Conservation (phyloP, 2,113 vertebrate species). For the Siniperca chuatsi region DNA sequence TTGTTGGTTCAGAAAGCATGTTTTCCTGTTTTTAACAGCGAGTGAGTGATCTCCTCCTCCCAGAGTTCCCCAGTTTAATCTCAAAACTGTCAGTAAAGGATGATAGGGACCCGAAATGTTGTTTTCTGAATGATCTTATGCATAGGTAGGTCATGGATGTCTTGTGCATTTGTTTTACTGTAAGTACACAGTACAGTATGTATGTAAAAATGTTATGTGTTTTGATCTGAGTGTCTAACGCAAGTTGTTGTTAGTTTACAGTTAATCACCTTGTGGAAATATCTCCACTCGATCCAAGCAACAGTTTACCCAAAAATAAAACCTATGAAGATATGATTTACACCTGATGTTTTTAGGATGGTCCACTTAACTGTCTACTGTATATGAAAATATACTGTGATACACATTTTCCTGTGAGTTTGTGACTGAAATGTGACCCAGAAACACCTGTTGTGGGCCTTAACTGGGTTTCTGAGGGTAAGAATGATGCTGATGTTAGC, state of each 20-base stretch:
- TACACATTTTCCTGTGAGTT: conserved; percentile 43
- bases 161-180: conserved; percentile 58
- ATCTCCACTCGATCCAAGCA: conserved; percentile 29
- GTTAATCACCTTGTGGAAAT: conserved; percentile 44
- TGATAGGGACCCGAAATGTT: conserved; percentile 30
- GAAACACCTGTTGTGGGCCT: conserved; percentile 48
- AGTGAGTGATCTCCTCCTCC: conserved; percentile 38
- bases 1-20: conserved; percentile 62
- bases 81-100: conserved; percentile 31
- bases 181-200: conserved; percentile 58
- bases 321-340: conserved; percentile 25
- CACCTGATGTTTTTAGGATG: conserved; percentile 22
- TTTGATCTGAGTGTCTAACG: conserved; percentile 55
- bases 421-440: conserved; percentile 60
- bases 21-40: conserved; percentile 49
- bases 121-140: conserved; percentile 41
- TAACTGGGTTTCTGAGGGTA: conserved; percentile 43
- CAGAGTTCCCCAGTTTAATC: conserved; percentile 32
- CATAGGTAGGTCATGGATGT: conserved; percentile 48
- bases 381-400: conserved; percentile 77
- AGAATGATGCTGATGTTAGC: conserved; percentile 33
- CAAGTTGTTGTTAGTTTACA: conserved; percentile 68
- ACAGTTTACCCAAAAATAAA: conserved; percentile 23
- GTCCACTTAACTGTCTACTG: conserved; percentile 60
- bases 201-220: conserved; percentile 58